Percentiles rank a stretch among this genome's conserved stretches.
Evolutionary conservation across 1,140 invertebrate species (phyloP).

Genomic region (Bacillus rossius): DNA sequence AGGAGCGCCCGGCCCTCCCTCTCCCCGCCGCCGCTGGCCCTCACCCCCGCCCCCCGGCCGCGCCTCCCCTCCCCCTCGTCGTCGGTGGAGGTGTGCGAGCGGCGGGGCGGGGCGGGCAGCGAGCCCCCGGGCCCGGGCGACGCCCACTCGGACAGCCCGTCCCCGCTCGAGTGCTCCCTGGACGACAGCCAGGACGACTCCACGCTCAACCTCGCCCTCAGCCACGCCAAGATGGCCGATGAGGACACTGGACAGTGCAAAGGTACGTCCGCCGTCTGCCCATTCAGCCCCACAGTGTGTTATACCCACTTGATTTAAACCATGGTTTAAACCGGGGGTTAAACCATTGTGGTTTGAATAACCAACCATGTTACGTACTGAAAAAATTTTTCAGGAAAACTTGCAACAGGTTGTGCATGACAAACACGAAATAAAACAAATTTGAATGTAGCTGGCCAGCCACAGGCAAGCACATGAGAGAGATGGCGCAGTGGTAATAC

Average conservation of each 20-base stretch:
- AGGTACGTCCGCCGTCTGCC: conserved; percentile 6
- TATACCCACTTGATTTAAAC: too few species aligned
- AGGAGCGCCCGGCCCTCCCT: conserved; percentile 7
- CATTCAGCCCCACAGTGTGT: too few species aligned
- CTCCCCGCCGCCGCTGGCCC: conserved; percentile 14
- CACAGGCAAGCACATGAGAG: too few species aligned
- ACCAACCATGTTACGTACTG: too few species aligned
- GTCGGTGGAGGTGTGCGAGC: conserved; percentile 11
- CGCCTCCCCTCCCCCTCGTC: conserved; percentile 4
- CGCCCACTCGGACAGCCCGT: conserved; percentile 2
- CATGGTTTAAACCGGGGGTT: too few species aligned
- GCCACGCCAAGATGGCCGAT: not conserved
- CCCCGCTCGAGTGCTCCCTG: not conserved
- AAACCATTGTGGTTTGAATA: too few species aligned
- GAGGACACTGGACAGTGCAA: conserved; percentile 8
- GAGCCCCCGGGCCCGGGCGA: conserved; percentile 6
- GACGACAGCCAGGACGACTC: conserved; percentile 14
- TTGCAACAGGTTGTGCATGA: too few species aligned
- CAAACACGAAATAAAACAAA: too few species aligned
- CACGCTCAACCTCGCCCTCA: not conserved
- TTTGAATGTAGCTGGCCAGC: too few species aligned
- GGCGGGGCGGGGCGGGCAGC: conserved; percentile 3
- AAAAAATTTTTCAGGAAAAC: too few species aligned
- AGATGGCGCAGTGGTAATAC: too few species aligned
- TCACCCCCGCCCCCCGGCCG: conserved; percentile 11